Base-by-base conservation (phyloP, 2,113 vertebrate genomes). In the Tetrax tetrax region DNA sequence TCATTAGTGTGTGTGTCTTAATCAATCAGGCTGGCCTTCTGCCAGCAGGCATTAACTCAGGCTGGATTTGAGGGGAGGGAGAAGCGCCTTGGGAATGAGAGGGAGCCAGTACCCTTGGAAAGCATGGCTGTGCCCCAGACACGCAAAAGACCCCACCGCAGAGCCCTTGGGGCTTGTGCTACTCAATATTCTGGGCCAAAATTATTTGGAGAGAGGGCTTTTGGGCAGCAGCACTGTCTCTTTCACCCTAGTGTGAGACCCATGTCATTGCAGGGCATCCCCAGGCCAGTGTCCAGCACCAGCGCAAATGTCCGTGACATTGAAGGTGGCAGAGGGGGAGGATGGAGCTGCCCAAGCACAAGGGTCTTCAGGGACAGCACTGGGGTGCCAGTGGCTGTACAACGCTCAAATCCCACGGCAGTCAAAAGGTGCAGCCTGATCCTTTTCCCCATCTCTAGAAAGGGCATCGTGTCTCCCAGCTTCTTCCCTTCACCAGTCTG, bases 271-370 rank as follows among this genome's bases (percentile, higher is more conserved):
- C 60, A 50, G 83, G 22, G n/a, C 10, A 2, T 83, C 17, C 33
- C 68, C 45, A 20, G 59, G 20, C 70, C 47, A n/a, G 38, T 0
- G 0, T 50, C 71, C 77, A 69, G 74, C 68, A 59, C 21, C 25
- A 47, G 48, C 54, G 37, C 31, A 27, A 50, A 20, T 16, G 51
- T 50, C n/a, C 14, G 1, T 24, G 71, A 17, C 20, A 5, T 0
- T 66, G 35, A 50, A 68, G 35, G 63, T 54, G 59, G 15, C 29
- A 41, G 38, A 12, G 18, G 6, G 12, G 24, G 54, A 59, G 37
- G 37, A 33, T 59, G 38, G 61, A 57, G 22, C 6, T 57, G 33
- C 66, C 35, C 0, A 0, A 60, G 47, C 31, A 23, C 0, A 0
- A 6, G 60, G 63, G 45, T 51, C 33, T 68, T 77, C 64, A 64